These are phyloP conservation scores for Lycocorax pyrrhopterus DNA, from an alignment of 2,113 vertebrate genomes.

Conservation along the genomic window DNA sequence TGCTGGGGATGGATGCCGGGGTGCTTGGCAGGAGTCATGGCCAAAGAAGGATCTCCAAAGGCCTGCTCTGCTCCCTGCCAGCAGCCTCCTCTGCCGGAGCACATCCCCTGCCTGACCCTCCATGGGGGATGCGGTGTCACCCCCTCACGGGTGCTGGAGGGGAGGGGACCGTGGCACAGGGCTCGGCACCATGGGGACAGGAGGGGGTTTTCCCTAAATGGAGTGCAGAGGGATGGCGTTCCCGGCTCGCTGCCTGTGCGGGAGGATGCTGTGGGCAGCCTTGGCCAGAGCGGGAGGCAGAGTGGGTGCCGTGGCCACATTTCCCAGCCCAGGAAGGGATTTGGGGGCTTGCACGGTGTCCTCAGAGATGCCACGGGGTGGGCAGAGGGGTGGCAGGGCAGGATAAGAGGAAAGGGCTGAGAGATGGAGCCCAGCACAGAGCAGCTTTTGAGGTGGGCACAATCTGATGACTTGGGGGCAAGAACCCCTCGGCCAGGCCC, in stretches of 20 bases:
- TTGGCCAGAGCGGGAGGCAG: fast-evolving
- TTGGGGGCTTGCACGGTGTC: fast-evolving
- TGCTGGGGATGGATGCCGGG: neutral
- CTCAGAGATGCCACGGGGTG: neutral
- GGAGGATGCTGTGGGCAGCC: neutral
- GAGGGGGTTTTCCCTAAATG: neutral
- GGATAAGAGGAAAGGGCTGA: neutral
- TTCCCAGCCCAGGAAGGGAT: fast-evolving
- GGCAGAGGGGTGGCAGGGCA: neutral
- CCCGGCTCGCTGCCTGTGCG: fast-evolving
- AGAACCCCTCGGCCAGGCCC: neutral
- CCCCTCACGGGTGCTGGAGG: neutral
- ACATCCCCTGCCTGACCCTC: neutral
- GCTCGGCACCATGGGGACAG: neutral
- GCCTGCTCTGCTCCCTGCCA: neutral
- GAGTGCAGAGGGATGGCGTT: fast-evolving
- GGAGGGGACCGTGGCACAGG: neutral
- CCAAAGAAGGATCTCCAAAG: neutral
- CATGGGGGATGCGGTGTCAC: neutral
- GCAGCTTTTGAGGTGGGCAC: neutral
- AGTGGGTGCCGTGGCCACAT: fast-evolving
- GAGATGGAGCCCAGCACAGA: neutral
- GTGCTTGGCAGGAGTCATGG: fast-evolving
- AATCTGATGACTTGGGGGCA: neutral
- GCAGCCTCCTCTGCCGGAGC: neutral